These are phyloP conservation scores for Microctenopoma lineatum DNA, from an alignment of 2,797 vertebrate species.

Conservation along the genomic window DNA sequence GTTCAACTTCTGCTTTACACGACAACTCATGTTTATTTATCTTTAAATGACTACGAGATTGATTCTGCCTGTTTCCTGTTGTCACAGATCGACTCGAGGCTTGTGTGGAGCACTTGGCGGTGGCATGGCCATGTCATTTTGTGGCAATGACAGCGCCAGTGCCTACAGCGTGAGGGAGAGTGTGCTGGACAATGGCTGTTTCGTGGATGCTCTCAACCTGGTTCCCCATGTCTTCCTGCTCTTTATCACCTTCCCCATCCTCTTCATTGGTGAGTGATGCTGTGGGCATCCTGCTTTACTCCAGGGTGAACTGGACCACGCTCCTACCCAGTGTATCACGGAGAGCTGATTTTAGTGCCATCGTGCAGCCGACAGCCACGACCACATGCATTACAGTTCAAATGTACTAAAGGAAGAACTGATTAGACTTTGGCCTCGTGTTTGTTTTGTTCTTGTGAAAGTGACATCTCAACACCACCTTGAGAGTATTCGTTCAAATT, in stretches of 20 bases:
- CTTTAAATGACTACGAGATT: background rate
- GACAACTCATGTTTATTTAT: background rate
- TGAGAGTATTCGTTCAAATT: too few species aligned
- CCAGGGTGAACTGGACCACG: too few species aligned
- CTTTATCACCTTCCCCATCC: constrained; percentile 98
- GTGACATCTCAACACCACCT: too few species aligned
- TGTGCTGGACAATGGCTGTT: constrained; percentile 93
- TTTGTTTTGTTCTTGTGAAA: too few species aligned
- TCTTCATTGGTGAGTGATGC: constrained; percentile 92
- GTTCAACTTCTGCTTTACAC: too few species aligned
- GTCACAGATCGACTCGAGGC: constrained; percentile 44
- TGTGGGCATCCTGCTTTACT: too few species aligned
- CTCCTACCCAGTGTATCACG: too few species aligned
- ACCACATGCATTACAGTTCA: too few species aligned
- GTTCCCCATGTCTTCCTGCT: constrained; percentile 97
- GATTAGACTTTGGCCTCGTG: too few species aligned
- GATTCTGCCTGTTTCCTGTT: background rate
- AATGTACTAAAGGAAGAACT: too few species aligned
- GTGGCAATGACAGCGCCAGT: constrained; percentile 83
- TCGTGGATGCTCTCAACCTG: constrained; percentile 96
- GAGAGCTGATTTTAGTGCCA: too few species aligned
- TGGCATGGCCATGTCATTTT: constrained; percentile 91
- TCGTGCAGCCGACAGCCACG: too few species aligned
- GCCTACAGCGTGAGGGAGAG: constrained; percentile 89
- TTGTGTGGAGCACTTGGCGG: constrained; percentile 39